Conservation (phyloP, 1,140 invertebrate genomes). For the Pachyrhynchus sulphureomaculatus region DNA sequence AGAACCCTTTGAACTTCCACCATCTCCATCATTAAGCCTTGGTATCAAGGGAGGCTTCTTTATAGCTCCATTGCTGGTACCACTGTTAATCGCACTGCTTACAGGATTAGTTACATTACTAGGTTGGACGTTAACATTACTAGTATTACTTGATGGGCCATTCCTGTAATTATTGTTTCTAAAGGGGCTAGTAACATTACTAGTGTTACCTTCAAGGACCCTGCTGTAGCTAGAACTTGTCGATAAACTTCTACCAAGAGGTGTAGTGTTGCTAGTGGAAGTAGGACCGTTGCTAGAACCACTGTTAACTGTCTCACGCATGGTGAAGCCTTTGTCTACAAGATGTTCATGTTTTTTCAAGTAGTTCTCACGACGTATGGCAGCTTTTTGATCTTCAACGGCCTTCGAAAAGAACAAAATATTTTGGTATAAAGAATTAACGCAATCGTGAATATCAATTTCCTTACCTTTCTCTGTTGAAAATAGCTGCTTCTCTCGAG, state of each 20-base stretch:
- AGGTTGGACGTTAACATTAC: not conserved
- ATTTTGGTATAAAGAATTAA: not conserved
- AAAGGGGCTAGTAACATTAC: not conserved
- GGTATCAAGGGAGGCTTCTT: constrained; percentile 27
- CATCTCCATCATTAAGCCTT: not conserved
- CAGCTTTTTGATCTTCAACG: constrained; percentile 38
- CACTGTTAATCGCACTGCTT: not conserved
- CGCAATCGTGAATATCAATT: not conserved
- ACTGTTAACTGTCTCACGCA: constrained; percentile 23
- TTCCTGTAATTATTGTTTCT: not conserved
- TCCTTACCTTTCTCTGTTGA: constrained; percentile 34
- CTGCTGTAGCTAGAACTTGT: too few relatives aligned
- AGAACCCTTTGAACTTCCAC: constrained; percentile 17
- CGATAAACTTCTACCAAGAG: too few relatives aligned
- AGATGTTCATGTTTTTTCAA: constrained; percentile 38
- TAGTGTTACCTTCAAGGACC: not conserved
- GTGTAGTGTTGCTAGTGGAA: not conserved
- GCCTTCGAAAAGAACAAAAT: not conserved
- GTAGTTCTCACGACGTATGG: constrained; percentile 32
- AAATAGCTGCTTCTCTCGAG: constrained; percentile 43
- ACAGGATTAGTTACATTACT: not conserved
- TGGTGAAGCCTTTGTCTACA: constrained; percentile 34
- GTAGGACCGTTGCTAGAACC: not conserved
- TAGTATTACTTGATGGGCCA: not conserved
- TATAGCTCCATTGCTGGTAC: not conserved